A percentile compares a stretch with the other conserved stretches of the same genome.
Conservation (phyloP, 2,113 vertebrate species). For the rat (Rattus norvegicus) region GRCr8 NC_086019.1:165991501-165992000, state of each 20-base stretch:
- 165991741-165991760: neutral
- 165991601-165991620: neutral
- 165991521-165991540: neutral
- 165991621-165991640: neutral
- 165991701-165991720: slow-evolving; percentile 5
- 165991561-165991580: neutral
- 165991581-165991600: neutral
- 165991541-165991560: slow-evolving; percentile 15
- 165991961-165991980: too few relatives aligned
- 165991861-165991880: neutral
- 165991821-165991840: neutral
- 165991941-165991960: too few relatives aligned
- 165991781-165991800: neutral
- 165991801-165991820: neutral
- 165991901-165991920: too few relatives aligned
- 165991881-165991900: too few relatives aligned
- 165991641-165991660: neutral
- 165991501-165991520: neutral
- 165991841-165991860: neutral
- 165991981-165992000: too few relatives aligned
- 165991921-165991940: too few relatives aligned
- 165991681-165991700: neutral
- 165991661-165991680: neutral
- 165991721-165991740: slow-evolving; percentile 23
- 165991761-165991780: neutral